Base-by-base conservation (phyloP, 2,888 invertebrate genomes). In the Amitus sp. region DNA sequence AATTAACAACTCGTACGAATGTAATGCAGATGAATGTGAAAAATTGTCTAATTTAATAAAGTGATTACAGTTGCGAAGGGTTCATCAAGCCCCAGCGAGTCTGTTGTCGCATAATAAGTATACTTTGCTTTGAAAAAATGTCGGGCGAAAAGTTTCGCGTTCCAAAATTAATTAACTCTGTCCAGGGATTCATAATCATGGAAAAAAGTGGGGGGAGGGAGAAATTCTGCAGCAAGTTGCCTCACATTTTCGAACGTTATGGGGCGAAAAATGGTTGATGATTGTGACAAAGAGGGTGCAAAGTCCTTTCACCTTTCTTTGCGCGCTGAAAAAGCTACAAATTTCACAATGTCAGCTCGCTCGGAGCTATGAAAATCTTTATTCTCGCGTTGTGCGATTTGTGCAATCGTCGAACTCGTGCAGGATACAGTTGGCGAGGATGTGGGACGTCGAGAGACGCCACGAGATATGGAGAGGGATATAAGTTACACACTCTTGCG, bases 381-480 rank as follows among this genome's bases (percentile, higher is more conserved):
- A 56, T 64, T 66, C 66, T 69, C 65, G 57, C 65, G 65, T 69
- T 54, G 66, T 47, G 56, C 43, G 64, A 68, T 73, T 74, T 73
- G 73, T 72, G 80, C 78, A 80, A 79, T 79, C 75, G 65, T 60
- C 66, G 67, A 70, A 72, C 71, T 73, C 73, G 73, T 73, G 75
- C 74, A 74, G 70, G 73, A 76, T 76, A 72, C 74, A 70, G 72
- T 66, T 73, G 73, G 64, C 68, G 73, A 71, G 69, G 75, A 78
- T 72, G 74, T 75, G 73, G 77, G 76, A 77, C 37, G 37, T 15
- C 37, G 15, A 2, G 2, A 2, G 37, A 2, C n/a, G n/a, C n/a
- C n/a, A n/a, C 15, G 12, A 70, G 75, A 67, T 71, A 68, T 68
- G 69, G 67, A 62, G 66, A n/a, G 67, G 66, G 69, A 73, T 73